phyloP scores from a whole-genome alignment of 2,797 vertebrate species.

The Coregonus sp. region DNA sequence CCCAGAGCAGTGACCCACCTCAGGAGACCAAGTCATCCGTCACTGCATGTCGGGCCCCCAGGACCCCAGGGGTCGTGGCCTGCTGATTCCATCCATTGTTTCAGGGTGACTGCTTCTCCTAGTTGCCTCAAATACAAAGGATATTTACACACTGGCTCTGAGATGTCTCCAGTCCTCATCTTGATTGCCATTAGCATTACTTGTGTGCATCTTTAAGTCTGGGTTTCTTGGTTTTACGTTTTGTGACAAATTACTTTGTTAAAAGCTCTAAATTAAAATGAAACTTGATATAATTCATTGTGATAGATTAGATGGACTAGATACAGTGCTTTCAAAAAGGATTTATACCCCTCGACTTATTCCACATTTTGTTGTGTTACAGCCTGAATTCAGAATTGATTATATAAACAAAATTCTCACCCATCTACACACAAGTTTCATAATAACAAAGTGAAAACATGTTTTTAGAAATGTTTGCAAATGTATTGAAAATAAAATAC shows the following conservation, averaged over 20 bases:
- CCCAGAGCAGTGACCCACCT: background rate
- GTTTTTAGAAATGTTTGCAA: too few species aligned
- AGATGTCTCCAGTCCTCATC: slow-evolving; percentile 15
- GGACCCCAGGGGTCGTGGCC: slow-evolving; percentile 68
- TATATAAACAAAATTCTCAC: too few species aligned
- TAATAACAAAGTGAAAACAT: too few species aligned
- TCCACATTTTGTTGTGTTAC: too few species aligned
- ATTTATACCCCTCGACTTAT: too few species aligned
- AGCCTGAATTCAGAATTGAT: too few species aligned
- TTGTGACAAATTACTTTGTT: background rate
- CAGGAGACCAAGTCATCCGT: slow-evolving; percentile 52
- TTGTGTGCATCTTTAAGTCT: background rate
- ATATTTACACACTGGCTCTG: slow-evolving; percentile 66
- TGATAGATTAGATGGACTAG: background rate
- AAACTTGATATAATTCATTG: background rate
- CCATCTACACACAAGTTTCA: too few species aligned
- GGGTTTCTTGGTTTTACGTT: background rate
- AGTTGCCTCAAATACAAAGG: slow-evolving; percentile 64
- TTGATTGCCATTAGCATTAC: background rate
- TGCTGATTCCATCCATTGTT: slow-evolving; percentile 81
- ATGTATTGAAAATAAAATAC: too few species aligned
- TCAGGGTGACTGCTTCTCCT: slow-evolving; percentile 77
- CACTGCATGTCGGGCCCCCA: slow-evolving; percentile 54
- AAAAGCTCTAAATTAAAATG: background rate
- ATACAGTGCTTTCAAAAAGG: background rate